Percentiles rank a stretch among this genome's conserved stretches.
phyloP scores from a whole-genome alignment of 2,797 vertebrate species.

The Hirundo rustica region DNA sequence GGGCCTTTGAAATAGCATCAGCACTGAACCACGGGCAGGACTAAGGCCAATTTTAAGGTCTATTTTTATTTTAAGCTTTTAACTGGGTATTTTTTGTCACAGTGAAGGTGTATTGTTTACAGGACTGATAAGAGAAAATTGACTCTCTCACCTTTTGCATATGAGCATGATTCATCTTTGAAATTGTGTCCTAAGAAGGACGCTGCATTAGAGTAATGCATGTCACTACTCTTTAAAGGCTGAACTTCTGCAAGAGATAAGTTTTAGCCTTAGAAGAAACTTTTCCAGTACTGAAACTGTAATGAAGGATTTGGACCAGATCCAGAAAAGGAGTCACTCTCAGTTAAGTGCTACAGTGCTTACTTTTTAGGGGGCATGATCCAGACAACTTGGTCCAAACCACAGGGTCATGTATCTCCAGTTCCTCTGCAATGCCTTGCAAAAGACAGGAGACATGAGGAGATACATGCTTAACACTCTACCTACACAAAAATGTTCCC shows the following conservation, averaged over 20 bases:
- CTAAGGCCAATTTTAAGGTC: slow-evolving; percentile 22
- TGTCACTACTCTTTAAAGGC: neutral
- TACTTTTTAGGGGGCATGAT: neutral
- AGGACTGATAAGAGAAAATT: slow-evolving; percentile 47
- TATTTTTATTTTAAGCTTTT: slow-evolving; percentile 52
- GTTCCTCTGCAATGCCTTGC: neutral
- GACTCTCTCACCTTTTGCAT: slow-evolving; percentile 41
- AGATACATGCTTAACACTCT: neutral
- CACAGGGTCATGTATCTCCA: neutral
- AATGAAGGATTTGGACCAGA: neutral
- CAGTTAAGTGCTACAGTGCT: neutral
- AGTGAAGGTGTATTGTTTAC: neutral
- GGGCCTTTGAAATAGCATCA: neutral
- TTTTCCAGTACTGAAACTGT: neutral
- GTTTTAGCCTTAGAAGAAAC: neutral
- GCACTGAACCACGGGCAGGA: neutral
- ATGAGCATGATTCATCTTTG: slow-evolving; percentile 51
- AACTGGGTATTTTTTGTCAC: slow-evolving; percentile 41
- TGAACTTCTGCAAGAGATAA: neutral
- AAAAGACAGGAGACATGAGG: neutral
- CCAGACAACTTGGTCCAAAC: neutral
- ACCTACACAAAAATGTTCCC: neutral
- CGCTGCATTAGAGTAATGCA: neutral
- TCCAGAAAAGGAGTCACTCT: neutral
- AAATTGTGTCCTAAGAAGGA: slow-evolving; percentile 6